A percentile compares a stretch with the other conserved stretches of the same genome.
phyloP scores from a whole-genome alignment of 2,113 vertebrate genomes.

The Electrona antarctica region DNA sequence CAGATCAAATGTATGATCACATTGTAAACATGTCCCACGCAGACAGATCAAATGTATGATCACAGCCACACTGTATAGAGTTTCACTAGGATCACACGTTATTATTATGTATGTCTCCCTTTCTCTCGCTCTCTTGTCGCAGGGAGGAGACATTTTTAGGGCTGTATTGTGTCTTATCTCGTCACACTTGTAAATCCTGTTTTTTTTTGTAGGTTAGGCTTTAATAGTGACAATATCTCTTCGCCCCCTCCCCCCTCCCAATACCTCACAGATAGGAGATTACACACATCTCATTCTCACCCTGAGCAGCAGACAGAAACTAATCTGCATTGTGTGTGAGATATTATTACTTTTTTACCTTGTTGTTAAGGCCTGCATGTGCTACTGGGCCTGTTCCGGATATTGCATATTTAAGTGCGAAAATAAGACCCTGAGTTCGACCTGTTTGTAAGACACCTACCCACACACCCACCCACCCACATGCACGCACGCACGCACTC shows the following conservation, averaged over 20 bases:
- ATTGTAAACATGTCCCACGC: neutral
- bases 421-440: constrained; percentile 23
- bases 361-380: constrained; percentile 32
- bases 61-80: constrained; percentile 23
- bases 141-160: constrained; percentile 41
- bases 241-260: constrained; percentile 46
- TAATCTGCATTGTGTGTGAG: constrained; percentile 62
- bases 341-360: constrained; percentile 17
- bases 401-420: constrained; percentile 63
- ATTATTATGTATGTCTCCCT: constrained; percentile 44
- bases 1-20: constrained; percentile 33
- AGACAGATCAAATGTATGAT: constrained; percentile 34
- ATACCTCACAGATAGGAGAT: constrained; percentile 69
- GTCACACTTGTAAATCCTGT: constrained; percentile 69
- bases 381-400: constrained; percentile 46
- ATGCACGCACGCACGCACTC: too few species aligned
- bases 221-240: constrained; percentile 63
- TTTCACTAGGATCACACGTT: constrained; percentile 18
- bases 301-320: constrained; percentile 73
- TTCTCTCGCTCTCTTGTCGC: constrained; percentile 32
- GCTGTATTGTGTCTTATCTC: constrained; percentile 67
- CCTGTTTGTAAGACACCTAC: too few species aligned
- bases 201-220: constrained; percentile 77
- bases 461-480: neutral
- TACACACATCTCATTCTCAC: constrained; percentile 75